Conservation (phyloP, 2,888 invertebrate species). For the Philereme transversata region DNA sequence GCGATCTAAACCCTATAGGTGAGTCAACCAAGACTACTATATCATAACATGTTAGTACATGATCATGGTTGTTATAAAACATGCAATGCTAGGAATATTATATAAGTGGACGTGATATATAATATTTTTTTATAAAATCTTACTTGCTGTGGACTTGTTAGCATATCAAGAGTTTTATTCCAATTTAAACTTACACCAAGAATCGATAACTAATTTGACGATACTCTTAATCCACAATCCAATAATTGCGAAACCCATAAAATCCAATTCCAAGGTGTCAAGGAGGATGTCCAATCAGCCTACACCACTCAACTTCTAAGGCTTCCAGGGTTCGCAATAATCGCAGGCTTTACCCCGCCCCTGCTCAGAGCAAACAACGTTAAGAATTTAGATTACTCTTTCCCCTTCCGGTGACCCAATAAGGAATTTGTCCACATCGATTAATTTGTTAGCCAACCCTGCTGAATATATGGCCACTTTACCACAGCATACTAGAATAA, state of each 20-base stretch:
- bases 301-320: constrained; percentile 3
- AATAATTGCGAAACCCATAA: constrained; percentile 17
- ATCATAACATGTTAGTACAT: too few relatives aligned
- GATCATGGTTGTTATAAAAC: too few relatives aligned
- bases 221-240: constrained; percentile 1
- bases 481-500: too few relatives aligned
- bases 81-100: too few relatives aligned
- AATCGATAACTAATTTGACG: neutral
- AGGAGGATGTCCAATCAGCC: constrained; percentile 29
- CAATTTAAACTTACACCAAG: neutral
- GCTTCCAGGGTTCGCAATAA: constrained; percentile 24
- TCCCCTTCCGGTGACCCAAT: constrained; percentile 38
- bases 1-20: too few relatives aligned
- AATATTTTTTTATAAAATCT: too few relatives aligned
- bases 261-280: constrained; percentile 31
- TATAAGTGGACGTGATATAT: too few relatives aligned
- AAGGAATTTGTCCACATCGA: constrained; percentile 55
- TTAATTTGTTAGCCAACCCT: constrained; percentile 47
- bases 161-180: too few relatives aligned
- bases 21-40: too few relatives aligned
- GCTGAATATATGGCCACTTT: neutral
- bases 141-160: too few relatives aligned
- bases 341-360: constrained; percentile 13
- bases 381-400: constrained; percentile 45
- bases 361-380: constrained; percentile 39